Evolutionary conservation across 1,140 invertebrate genomes (phyloP).

Genomic region (Eufriesea mexicana): DNA sequence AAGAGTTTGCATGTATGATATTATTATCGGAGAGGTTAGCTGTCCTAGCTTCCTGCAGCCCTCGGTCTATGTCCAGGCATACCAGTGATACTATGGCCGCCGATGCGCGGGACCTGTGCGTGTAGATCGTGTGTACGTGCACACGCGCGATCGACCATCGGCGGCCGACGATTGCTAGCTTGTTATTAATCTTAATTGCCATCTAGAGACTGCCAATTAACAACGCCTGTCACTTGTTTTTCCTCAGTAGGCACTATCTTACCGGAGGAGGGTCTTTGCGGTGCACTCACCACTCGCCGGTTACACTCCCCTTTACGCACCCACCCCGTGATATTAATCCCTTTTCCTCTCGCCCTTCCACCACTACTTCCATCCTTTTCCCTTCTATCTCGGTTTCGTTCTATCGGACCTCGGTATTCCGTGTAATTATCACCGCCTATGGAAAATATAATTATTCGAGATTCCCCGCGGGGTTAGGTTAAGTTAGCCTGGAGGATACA

Average conservation of each 20-base stretch:
- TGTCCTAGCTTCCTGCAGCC: slow-evolving; percentile 23
- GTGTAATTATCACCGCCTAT: slow-evolving; percentile 66
- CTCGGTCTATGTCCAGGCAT: neutral
- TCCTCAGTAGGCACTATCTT: slow-evolving; percentile 49
- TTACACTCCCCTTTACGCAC: slow-evolving; percentile 31
- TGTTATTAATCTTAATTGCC: slow-evolving; percentile 80
- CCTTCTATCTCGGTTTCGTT: slow-evolving; percentile 56
- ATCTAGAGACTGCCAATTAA: slow-evolving; percentile 80
- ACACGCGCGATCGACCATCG: slow-evolving; percentile 20
- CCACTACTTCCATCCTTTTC: slow-evolving; percentile 12
- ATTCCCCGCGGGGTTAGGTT: slow-evolving; percentile 6
- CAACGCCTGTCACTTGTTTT: slow-evolving; percentile 78
- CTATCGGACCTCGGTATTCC: slow-evolving; percentile 58
- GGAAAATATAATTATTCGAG: slow-evolving; percentile 66
- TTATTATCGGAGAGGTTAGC: slow-evolving; percentile 37
- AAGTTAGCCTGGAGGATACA: slow-evolving; percentile 37
- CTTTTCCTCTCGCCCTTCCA: neutral
- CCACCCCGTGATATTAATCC: slow-evolving; percentile 37
- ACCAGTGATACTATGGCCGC: neutral
- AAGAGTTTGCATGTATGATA: slow-evolving; percentile 30
- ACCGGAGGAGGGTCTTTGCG: slow-evolving; percentile 23
- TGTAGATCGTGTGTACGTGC: neutral
- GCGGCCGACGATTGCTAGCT: slow-evolving; percentile 67
- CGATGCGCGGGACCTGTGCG: no score
- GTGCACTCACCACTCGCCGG: slow-evolving; percentile 25